Evolutionary conservation across 2,113 vertebrate genomes (phyloP).

Genomic region (Siniperca chuatsi): DNA sequence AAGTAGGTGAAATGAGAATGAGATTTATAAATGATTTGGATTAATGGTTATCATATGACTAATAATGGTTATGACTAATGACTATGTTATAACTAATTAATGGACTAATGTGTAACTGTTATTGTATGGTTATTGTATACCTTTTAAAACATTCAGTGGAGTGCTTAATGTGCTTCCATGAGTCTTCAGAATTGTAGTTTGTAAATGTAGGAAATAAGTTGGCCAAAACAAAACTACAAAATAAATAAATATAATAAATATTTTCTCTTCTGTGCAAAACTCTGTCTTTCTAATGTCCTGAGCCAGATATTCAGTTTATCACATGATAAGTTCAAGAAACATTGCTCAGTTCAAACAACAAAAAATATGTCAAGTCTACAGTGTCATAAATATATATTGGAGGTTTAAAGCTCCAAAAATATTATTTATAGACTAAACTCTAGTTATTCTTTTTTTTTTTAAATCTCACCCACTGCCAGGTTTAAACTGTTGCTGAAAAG

Average conservation of each 20-base stretch:
- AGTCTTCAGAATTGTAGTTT: neutral
- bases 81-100: neutral
- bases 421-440: neutral
- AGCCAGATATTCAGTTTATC: neutral
- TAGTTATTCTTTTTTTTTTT: neutral
- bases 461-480: neutral
- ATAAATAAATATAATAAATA: neutral
- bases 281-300: neutral
- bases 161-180: neutral
- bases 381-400: neutral
- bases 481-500: neutral
- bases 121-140: neutral
- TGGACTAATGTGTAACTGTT: neutral
- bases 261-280: neutral
- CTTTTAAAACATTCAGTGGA: neutral
- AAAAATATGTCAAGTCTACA: neutral
- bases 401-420: neutral
- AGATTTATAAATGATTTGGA: neutral
- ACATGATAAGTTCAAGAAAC: neutral
- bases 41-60: neutral
- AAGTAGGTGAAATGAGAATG: neutral
- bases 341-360: neutral
- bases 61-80: neutral
- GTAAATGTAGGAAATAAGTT: neutral
- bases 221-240: neutral